A percentile compares a stretch with the other conserved stretches of the same genome.
phyloP scores from a whole-genome alignment of 2,888 invertebrate genomes.

The Lissonota sp. region DNA sequence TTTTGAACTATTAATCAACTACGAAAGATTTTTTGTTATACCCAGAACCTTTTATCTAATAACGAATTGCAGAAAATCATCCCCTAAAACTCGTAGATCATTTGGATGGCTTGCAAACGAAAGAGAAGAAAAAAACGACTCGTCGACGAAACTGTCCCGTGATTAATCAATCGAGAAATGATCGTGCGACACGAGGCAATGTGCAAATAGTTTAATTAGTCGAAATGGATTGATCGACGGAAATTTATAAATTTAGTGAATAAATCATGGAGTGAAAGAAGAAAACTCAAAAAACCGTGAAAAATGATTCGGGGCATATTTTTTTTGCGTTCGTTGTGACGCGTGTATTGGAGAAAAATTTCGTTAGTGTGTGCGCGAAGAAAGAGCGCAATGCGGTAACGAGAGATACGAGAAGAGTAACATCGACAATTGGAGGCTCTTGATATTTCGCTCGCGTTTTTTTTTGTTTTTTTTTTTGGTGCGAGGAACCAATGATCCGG shows the following conservation, averaged over 20 bases:
- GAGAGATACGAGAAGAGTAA: slow-evolving; percentile 42
- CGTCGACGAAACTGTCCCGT: slow-evolving; percentile 48
- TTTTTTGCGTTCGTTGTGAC: background rate
- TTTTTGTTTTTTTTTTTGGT: background rate
- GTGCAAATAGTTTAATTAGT: too few relatives aligned
- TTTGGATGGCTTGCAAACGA: slow-evolving; percentile 82
- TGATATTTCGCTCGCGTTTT: slow-evolving; percentile 19
- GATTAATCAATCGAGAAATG: background rate
- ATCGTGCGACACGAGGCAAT: too few relatives aligned
- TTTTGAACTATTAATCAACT: background rate
- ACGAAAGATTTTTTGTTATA: too few relatives aligned
- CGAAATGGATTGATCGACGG: too few relatives aligned
- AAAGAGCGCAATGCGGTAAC: slow-evolving; percentile 75
- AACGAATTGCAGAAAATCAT: slow-evolving; percentile 47
- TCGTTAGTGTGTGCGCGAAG: slow-evolving; percentile 19
- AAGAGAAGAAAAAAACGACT: slow-evolving; percentile 67
- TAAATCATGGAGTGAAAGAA: background rate
- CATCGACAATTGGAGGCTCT: slow-evolving; percentile 35
- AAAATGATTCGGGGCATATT: background rate
- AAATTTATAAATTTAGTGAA: too few relatives aligned
- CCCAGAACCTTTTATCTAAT: too few relatives aligned
- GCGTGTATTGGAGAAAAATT: background rate
- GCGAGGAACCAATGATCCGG: slow-evolving; percentile 39
- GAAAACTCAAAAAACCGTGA: slow-evolving; percentile 1
- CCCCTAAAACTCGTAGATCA: slow-evolving; percentile 32